Evolutionary conservation across 2,888 invertebrate genomes (phyloP).

Genomic region (Pardosa pseudoannulata): DNA sequence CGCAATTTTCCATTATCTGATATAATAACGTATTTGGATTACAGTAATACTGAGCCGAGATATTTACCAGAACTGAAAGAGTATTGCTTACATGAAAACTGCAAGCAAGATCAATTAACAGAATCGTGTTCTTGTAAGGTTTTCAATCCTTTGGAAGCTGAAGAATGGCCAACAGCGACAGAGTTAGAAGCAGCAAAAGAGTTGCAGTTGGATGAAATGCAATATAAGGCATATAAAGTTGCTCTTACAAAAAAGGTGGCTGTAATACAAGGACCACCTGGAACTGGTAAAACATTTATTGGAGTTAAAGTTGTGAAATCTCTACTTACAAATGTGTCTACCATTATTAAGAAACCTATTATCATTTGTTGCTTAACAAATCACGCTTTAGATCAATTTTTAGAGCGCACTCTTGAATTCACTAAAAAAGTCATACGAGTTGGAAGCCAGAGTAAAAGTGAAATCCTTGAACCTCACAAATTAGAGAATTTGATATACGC

Average conservation of each 20-base stretch:
- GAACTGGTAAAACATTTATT: slow-evolving; percentile 81
- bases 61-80: slow-evolving; percentile 23
- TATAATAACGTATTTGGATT: slow-evolving; percentile 81
- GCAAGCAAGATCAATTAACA: background rate
- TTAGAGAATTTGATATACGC: slow-evolving; percentile 30
- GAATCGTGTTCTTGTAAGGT: background rate
- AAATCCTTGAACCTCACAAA: slow-evolving; percentile 74
- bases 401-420: slow-evolving; percentile 83
- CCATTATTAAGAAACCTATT: slow-evolving; percentile 83
- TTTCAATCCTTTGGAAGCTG: slow-evolving; percentile 39
- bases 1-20: slow-evolving; percentile 83
- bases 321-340: slow-evolving; percentile 81
- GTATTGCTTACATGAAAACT: slow-evolving; percentile 51
- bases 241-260: slow-evolving; percentile 78
- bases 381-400: slow-evolving; percentile 90
- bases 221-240: slow-evolving; percentile 75
- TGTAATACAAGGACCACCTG: slow-evolving; percentile 85
- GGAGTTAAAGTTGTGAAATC: slow-evolving; percentile 86
- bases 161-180: slow-evolving; percentile 80
- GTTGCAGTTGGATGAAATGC: slow-evolving; percentile 82
- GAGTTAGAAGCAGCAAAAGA: too few relatives aligned
- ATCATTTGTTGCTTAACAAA: slow-evolving; percentile 89
- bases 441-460: slow-evolving; percentile 84
- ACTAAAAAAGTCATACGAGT: slow-evolving; percentile 83
- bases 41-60: slow-evolving; percentile 25